Percentiles rank a stretch among this genome's conserved stretches.
Evolutionary conservation across 2,888 invertebrate species (phyloP).

Genomic region (Parelbella ahira): DNA sequence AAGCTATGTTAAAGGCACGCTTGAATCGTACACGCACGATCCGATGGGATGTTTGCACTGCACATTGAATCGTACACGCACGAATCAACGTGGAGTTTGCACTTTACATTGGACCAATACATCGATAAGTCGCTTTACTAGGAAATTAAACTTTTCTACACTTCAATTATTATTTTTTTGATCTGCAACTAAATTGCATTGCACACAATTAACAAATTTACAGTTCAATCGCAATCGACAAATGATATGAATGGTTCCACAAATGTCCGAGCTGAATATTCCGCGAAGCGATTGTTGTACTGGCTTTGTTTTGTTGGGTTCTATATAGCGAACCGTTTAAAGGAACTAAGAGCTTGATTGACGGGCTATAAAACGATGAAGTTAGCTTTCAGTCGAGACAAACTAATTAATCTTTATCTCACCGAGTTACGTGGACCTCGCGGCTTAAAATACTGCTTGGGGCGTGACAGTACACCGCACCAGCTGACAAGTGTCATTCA

Average conservation of each 20-base stretch:
- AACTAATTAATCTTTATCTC: conserved; percentile 22
- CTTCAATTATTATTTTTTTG: too few species aligned
- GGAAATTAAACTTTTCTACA: too few species aligned
- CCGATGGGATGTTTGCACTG: conserved; percentile 10
- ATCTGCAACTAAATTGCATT: too few species aligned
- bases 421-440: conserved; percentile 12
- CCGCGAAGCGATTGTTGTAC: too few species aligned
- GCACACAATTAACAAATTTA: too few species aligned
- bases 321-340: conserved; percentile 8
- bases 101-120: conserved; percentile 2
- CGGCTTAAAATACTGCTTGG: conserved; percentile 17
- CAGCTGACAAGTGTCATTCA: conserved; percentile 19
- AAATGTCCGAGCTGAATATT: too few species aligned
- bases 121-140: too few species aligned
- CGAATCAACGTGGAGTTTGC: too few species aligned
- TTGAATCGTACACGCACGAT: conserved; percentile 15
- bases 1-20: conserved; percentile 9
- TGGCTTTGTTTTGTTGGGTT: too few species aligned
- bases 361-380: conserved; percentile 2
- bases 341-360: conserved; percentile 8
- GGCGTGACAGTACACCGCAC: conserved; percentile 16
- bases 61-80: too few species aligned
- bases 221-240: too few species aligned
- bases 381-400: conserved; percentile 1
- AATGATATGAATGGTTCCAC: too few species aligned